These are phyloP conservation scores for Urocolius indicus DNA, from an alignment of 2,113 vertebrate genomes.

Conservation along the genomic window DNA sequence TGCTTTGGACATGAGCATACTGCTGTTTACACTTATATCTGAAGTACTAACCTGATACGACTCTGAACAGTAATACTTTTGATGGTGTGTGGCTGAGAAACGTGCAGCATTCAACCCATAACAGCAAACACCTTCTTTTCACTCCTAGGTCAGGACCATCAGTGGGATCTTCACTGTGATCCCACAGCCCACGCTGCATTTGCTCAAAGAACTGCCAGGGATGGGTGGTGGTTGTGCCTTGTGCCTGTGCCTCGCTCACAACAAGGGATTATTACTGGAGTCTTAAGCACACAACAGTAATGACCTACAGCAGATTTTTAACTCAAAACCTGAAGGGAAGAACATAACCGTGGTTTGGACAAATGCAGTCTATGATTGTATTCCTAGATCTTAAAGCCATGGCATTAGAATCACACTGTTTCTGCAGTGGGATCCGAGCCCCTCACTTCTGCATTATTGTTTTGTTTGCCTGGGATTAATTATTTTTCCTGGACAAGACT, in stretches of 20 bases:
- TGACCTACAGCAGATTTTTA: neutral
- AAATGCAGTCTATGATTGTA: neutral
- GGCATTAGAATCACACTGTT: neutral
- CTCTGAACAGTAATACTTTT: neutral
- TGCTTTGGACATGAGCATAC: neutral
- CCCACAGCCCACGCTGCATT: neutral
- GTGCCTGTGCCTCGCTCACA: neutral
- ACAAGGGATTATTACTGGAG: accelerated
- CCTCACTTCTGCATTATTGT: neutral
- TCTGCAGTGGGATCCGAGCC: neutral
- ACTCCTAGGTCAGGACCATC: neutral
- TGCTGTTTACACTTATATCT: neutral
- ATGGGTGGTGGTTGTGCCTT: neutral
- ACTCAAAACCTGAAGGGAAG: neutral
- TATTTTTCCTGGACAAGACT: neutral
- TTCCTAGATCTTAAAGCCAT: neutral
- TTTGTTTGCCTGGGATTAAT: neutral
- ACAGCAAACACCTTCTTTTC: neutral
- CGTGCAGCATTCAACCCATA: neutral
- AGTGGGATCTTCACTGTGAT: neutral
- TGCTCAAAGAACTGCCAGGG: neutral
- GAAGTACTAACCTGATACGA: neutral
- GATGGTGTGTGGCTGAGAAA: neutral
- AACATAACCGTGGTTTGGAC: neutral
- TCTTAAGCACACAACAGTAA: neutral